Base-by-base conservation (phyloP, 2,888 invertebrate genomes). In the Drosophila meridiana region DNA sequence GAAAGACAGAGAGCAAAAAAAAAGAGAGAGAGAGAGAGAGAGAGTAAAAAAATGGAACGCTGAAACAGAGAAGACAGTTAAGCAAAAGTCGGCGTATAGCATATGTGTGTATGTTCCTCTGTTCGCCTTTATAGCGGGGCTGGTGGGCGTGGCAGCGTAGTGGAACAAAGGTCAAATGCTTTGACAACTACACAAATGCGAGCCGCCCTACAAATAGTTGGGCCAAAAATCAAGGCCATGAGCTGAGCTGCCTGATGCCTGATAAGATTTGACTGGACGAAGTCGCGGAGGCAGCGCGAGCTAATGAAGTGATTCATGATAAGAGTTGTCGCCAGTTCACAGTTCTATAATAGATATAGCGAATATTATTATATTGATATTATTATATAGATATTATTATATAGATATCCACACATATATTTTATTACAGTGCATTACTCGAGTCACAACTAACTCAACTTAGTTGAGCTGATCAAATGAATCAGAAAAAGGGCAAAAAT, bases 111-210 rank as follows among this genome's bases (percentile, higher is more conserved):
- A 6, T 30, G 48, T 14, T 3, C 14, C 14, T 14, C 11, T 26
- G 6, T 20, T 20, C 20, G 20, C 20, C 20, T 20, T 20, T 47
- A 6, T 20, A 26, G 14, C 1, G 47, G 13, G 45, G 7, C 47
- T 13, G 4, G 26, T 55, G 38, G 26, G 14, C 36, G 3, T 60
- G 55, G 45, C 60, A 6, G 14, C 60, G 65, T 53, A 47, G 43
- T 34, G 32, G 36, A 47, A 63, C 32, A 14, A 67, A 65, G 45
- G 55, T 65, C 42, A 64, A 64, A 38, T 60, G 61, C n/a, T n/a
- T 48, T 11, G 48, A 42, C 64, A 60, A 48, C 64, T 47, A 40
- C 53, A 55, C 14, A 55, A 64, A 26, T 48, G 13, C 26, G 48
- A 4, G n/a, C 11, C 0, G n/a, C 11, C 0, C 45, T 34, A 45